Conservation (phyloP, 1,140 invertebrate genomes). For the Trigoniulus corallinus region DNA sequence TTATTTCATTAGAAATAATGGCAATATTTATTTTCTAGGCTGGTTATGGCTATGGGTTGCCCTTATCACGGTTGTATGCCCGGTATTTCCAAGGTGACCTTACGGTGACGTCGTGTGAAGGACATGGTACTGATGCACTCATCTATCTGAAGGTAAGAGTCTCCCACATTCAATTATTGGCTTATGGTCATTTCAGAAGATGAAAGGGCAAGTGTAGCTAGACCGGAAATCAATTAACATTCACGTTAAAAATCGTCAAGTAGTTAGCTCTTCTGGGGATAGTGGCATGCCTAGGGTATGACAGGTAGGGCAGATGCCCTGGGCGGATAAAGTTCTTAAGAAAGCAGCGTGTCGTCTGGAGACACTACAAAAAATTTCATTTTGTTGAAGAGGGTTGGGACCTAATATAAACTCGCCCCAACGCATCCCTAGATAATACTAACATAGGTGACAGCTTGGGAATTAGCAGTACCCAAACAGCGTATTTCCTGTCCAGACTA, state of each 20-base stretch:
- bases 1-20: not conserved
- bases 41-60: constrained; percentile 95
- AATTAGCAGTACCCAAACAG: no score
- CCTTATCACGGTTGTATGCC: constrained; percentile 89
- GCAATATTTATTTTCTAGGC: constrained; percentile 20
- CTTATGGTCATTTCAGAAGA: not conserved
- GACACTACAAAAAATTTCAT: no score
- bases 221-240: not conserved
- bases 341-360: no score
- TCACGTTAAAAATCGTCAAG: no score
- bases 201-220: not conserved
- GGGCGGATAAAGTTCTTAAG: not conserved
- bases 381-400: no score
- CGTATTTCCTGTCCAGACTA: no score
- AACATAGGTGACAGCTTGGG: no score
- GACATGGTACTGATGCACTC: constrained; percentile 89
- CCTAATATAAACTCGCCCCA: no score
- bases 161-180: not conserved
- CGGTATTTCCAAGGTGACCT: constrained; percentile 96
- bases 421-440: no score
- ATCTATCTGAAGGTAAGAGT: constrained; percentile 90
- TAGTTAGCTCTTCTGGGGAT: not conserved
- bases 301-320: no score
- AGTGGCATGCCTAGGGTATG: no score
- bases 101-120: constrained; percentile 79